Base-by-base conservation (phyloP, 2,888 invertebrate species). In the Cheilosia urbana region DNA sequence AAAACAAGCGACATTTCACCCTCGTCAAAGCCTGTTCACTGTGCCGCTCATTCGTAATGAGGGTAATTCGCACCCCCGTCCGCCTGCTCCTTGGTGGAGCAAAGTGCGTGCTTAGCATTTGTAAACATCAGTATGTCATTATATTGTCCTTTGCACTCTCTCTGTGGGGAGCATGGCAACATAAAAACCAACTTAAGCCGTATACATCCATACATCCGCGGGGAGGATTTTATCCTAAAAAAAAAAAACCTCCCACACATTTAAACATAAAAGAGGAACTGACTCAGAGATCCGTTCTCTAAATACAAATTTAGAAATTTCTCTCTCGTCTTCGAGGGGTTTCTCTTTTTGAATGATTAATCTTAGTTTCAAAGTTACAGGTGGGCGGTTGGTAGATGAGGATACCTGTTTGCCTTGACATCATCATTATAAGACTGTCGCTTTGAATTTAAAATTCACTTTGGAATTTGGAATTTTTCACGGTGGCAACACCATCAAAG, bases 81-180 rank as follows among this genome's bases (percentile, higher is more conserved):
- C 4, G 49, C 55, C 19, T 2, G 30, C n/a, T 24, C 53, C 30
- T 58, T 57, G 60, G 55, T 57, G 77, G 30, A 62, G 72, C 55
- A 78, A 78, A 78, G 78, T 83, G 83, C 83, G 83, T 83, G 83
- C 83, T 83, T 83, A 78, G 78, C 83, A 83, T 83, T 83, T 78
- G 83, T 83, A 78, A 82, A 82, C 82, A 82, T 82, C 62, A 72
- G 62, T 72, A 65, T 72, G 82, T 78, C 82, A 78, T 78, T 82
- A 78, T 66, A 66, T 78, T 62, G 62, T 71, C 63, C 58, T 58
- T 45, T 65, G 11, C 37, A 45, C 53, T 72, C 65, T 27, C 34
- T 30, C 9, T 57, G 19, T n/a, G 49, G 17, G 69, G 45, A 51
- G 55, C 34, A 40, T 40, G 37, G 19, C 24, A 27, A 60, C 42